Evolutionary conservation across 2,113 vertebrate genomes (phyloP).

Genomic region (Neodon shergylaensis): DNA sequence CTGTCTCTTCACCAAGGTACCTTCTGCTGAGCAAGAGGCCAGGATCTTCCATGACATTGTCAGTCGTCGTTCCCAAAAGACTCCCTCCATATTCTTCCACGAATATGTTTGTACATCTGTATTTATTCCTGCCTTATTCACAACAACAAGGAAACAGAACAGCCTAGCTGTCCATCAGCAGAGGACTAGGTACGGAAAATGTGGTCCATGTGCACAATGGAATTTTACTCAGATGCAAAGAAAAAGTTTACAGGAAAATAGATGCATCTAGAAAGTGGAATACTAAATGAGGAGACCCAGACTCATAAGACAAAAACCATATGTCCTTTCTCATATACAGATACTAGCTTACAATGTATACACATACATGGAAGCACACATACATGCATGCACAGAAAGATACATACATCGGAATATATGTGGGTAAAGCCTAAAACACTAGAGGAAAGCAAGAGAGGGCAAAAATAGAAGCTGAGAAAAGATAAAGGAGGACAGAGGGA

Average conservation of each 20-base stretch:
- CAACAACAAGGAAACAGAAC: not conserved
- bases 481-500: not conserved
- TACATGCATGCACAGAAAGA: not conserved
- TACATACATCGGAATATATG: not conserved
- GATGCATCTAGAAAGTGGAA: not conserved
- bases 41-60: not conserved
- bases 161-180: not conserved
- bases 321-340: not conserved
- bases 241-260: not conserved
- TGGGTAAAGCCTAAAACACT: not conserved
- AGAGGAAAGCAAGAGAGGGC: not conserved
- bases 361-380: not conserved
- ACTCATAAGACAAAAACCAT: not conserved
- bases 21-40: not conserved
- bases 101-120: not conserved
- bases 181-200: not conserved
- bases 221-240: not conserved
- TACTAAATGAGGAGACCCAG: not conserved
- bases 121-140: not conserved
- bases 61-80: not conserved
- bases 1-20: slow-evolving; percentile 6
- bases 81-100: not conserved
- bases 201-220: not conserved
- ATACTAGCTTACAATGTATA: too few relatives aligned
- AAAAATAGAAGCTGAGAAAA: not conserved